Evolutionary conservation across 2,113 vertebrate genomes (phyloP), one percentile per base, ranked within the genome.

Genomic region (Excalfactoria chinensis): DNA sequence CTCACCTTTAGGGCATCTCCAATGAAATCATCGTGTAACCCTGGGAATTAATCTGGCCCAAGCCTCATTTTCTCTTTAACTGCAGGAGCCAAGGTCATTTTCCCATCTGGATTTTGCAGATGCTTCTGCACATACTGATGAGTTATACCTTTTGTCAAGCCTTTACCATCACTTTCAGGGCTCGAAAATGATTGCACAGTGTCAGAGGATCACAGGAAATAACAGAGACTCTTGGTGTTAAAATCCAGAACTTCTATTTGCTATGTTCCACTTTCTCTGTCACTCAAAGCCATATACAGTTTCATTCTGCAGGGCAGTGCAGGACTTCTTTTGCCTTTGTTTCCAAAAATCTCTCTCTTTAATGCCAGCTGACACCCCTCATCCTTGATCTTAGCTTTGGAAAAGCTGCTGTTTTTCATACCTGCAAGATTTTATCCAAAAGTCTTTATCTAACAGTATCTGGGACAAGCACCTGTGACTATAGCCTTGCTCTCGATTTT

Each of bases 11-110:
- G 81, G 71, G 77, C 63, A 93, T 59, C 25, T 82, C 63, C 92
- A 87, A 6, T 55, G 63, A 93, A 90, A 94, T 84, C 88, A 32
- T 6, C 53, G 63, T 84, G 41, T 49, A 92, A 78, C 53, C 58
- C 69, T 85, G 72, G 68, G 95, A 93, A 91, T 93, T 95, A 88
- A 89, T 85, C 82, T 86, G 82, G 82, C 85, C 85, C 93, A 91
- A 93, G 92, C 43, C 76, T 95, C 84, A 88, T 93, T 95, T 95
- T 96, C 86, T 93, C 70, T 93, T 92, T 86, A 93, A 86, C 86
- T 90, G 73, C 66, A 89, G 64, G 46, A 95, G 37, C 60, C 70
- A 92, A 93, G 90, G 93, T 95, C 93, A 84, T 92, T 96, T 86
- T 94, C 90, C 95, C 95, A 93, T 88, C 84, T 84, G 95, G 84